Percentiles rank a stretch among this genome's conserved stretches.
Evolutionary conservation across 92 coral and sea anemone genomes (phyloP).

Genomic region (Virgularia gustaviana): DNA sequence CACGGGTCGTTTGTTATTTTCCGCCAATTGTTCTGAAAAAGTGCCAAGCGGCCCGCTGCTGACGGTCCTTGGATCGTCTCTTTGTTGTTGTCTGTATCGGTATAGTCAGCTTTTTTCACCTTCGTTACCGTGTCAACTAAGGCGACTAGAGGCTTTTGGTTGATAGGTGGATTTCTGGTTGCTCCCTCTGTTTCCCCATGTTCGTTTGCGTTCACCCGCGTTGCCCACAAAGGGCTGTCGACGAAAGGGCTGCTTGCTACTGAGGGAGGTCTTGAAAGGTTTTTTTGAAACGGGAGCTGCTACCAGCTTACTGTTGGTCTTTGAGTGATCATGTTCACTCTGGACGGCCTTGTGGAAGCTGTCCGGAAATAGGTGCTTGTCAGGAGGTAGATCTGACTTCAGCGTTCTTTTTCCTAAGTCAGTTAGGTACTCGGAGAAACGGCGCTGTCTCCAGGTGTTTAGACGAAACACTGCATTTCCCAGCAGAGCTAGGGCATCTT

Average conservation of each 20-base stretch:
- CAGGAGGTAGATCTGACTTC: not conserved
- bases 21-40: slow-evolving; percentile 11
- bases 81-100: no score
- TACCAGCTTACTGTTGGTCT: not conserved
- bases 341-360: slow-evolving; percentile 4
- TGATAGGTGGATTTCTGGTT: no score
- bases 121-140: no score
- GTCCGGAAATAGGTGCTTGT: slow-evolving; percentile 5
- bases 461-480: not conserved
- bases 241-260: slow-evolving; percentile 11
- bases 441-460: slow-evolving; percentile 7
- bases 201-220: not conserved
- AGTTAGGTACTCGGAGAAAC: slow-evolving; percentile 8
- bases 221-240: not conserved
- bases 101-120: no score
- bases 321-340: no score
- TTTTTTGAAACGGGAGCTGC: not conserved
- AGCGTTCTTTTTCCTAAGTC: slow-evolving; percentile 7
- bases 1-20: slow-evolving; percentile 35
- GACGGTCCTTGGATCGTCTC: no score
- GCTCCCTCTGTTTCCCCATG: not conserved
- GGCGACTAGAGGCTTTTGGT: no score
- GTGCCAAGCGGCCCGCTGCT: no score
- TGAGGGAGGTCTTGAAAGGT: not conserved
- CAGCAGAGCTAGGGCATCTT: slow-evolving; percentile 51